Conservation (phyloP, 2,113 vertebrate species). For the Tenebrosternarchus preto region DNA sequence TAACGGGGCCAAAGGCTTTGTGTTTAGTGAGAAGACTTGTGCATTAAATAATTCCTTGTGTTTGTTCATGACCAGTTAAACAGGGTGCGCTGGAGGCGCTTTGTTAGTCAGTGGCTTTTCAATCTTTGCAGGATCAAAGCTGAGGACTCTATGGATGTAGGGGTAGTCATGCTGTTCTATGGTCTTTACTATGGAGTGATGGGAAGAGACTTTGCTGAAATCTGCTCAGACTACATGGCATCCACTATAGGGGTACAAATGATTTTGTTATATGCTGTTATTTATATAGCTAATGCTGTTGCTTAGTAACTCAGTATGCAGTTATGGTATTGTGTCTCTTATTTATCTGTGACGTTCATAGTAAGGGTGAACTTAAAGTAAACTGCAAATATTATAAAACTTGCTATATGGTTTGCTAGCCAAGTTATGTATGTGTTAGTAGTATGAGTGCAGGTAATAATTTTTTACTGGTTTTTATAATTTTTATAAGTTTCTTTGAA, state of each 20-base stretch:
- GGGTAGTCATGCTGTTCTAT: constrained; percentile 73
- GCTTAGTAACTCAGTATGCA: too few species aligned
- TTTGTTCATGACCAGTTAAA: too few species aligned
- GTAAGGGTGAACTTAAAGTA: too few species aligned
- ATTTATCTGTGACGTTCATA: background rate
- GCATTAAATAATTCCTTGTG: too few species aligned
- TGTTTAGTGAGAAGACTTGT: too few species aligned
- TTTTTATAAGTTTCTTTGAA: too few species aligned
- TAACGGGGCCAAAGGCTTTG: too few species aligned
- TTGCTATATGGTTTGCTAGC: too few species aligned
- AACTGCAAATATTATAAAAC: too few species aligned
- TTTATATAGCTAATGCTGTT: too few species aligned
- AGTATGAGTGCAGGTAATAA: background rate
- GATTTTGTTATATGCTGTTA: background rate
- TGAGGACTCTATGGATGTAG: constrained; percentile 74
- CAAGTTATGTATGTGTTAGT: background rate
- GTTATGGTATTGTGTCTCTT: background rate
- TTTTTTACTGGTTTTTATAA: background rate
- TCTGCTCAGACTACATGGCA: constrained; percentile 77
- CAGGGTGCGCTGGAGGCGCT: too few species aligned
- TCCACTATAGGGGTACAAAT: constrained; percentile 69
- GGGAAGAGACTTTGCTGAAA: constrained; percentile 74
- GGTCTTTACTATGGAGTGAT: constrained; percentile 72
- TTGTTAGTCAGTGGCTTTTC: background rate
- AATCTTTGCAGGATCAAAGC: constrained; percentile 66